These are phyloP conservation scores for Lapara coniferarum DNA, from an alignment of 2,888 invertebrate species.

Conservation along the genomic window DNA sequence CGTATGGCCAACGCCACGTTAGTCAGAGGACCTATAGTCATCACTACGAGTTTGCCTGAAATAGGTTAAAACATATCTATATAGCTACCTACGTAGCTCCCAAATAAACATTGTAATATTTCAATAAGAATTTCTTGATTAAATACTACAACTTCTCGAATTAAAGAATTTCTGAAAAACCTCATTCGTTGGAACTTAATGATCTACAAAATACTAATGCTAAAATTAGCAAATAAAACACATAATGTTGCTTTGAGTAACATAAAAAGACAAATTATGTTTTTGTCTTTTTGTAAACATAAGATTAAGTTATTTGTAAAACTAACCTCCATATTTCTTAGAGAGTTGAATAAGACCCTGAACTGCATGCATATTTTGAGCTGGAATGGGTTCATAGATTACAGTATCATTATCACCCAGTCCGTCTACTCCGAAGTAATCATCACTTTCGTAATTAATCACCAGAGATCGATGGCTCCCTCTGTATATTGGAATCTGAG, in stretches of 20 bases:
- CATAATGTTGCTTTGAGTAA: no score
- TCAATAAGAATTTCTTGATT: no score
- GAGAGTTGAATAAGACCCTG: constrained; percentile 83
- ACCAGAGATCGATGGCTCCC: constrained; percentile 79
- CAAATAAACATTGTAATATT: no score
- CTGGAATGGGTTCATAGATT: constrained; percentile 48
- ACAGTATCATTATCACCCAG: constrained; percentile 83
- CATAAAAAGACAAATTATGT: no score
- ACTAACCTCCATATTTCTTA: constrained; percentile 69
- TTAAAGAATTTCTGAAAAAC: no score
- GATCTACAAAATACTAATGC: no score
- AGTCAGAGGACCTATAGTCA: constrained; percentile 89
- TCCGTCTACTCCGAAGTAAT: constrained; percentile 86
- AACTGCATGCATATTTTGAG: constrained; percentile 80
- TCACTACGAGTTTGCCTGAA: constrained; percentile 82
- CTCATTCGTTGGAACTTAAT: not conserved
- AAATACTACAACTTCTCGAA: no score
- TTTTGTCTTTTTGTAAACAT: no score
- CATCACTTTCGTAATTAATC: constrained; percentile 48
- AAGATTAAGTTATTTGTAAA: no score
- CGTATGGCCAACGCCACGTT: constrained; percentile 89
- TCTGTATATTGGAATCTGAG: constrained; percentile 86
- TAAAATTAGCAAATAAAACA: no score
- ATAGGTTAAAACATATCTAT: no score
- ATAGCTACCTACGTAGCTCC: no score